Evolutionary conservation across 2,888 invertebrate genomes (phyloP).

Genomic region (Hirtodrosophila confusa): DNA sequence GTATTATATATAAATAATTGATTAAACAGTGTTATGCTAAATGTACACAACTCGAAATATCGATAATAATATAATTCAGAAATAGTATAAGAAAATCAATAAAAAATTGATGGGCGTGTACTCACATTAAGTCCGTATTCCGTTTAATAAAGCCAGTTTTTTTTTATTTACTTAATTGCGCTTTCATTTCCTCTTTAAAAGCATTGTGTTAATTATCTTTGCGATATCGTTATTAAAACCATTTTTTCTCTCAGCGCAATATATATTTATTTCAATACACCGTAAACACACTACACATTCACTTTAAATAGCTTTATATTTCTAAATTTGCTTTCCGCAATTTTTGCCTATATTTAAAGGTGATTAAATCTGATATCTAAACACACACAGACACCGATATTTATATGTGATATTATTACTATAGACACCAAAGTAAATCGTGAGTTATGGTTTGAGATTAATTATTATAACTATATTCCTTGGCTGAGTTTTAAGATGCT

Average conservation of each 20-base stretch:
- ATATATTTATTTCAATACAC: neutral
- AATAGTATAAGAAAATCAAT: constrained; percentile 18
- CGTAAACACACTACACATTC: constrained; percentile 16
- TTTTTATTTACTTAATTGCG: constrained; percentile 9
- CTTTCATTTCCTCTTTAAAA: constrained; percentile 15
- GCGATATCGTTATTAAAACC: constrained; percentile 7
- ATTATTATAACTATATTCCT: constrained; percentile 16
- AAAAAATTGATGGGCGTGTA: constrained; percentile 13
- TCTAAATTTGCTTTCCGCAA: constrained; percentile 8
- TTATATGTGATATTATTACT: constrained; percentile 28
- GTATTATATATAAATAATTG: neutral
- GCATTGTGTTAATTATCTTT: constrained; percentile 11
- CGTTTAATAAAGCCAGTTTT: constrained; percentile 15
- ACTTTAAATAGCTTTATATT: constrained; percentile 1
- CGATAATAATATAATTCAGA: too few relatives aligned
- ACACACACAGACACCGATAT: constrained; percentile 17
- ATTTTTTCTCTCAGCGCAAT: neutral
- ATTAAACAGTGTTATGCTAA: neutral
- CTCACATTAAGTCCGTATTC: constrained; percentile 55
- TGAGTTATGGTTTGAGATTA: constrained; percentile 6
- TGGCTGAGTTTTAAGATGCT: neutral
- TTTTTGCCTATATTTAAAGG: constrained; percentile 6
- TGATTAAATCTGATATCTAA: constrained; percentile 18
- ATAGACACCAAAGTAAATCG: constrained; percentile 41
- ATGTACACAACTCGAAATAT: too few relatives aligned